Base-by-base conservation (phyloP, 2,888 invertebrate species). In the Tachina grossa region DNA sequence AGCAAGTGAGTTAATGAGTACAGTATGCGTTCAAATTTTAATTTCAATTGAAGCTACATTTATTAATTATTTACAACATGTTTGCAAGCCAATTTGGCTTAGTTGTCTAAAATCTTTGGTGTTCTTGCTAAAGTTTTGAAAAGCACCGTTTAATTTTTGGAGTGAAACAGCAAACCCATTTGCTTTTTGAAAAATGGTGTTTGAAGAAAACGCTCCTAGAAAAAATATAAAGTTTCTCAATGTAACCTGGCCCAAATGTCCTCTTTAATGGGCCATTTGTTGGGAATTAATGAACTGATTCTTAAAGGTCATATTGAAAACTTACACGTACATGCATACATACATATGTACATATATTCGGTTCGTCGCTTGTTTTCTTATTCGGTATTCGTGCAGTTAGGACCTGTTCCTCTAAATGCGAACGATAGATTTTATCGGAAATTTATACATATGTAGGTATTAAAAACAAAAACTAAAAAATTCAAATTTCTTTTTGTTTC, bases 1-100 rank as follows among this genome's bases (percentile, higher is more conserved):
- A 83, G 95, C 96, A 90, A 96, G 96, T 96, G 91, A 93, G 92
- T 92, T 89, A 88, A 89, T 79, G 72, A 72, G 83, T 85, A 85
- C 55, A 83, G 83, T 85, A 85, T 80, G 41, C 75, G 71, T 83
- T 76, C 45, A 31, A 22, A 22, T 57, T 71, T 71, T 57, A 43
- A n/a, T n/a, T n/a, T n/a, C 8, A 14, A 39, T 31, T 31, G 8
- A 51, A 51, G 9, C 10, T 16, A 1, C 19, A n/a, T 43, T 68
- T 16, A 11, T 49, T 53, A n/a, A 31, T 72, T 19, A 66, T 22
- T 66, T 51, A 3, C n/a, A 45, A 59, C 41, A 39, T 65, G 45
- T 72, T 57, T 55, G 63, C 59, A 10, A 9, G 6, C 0, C 6
- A 2, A 6, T 43, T 45, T 69, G 45, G 68, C 13, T 53, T 10